phyloP scores from a whole-genome alignment of 2,888 invertebrate genomes.

The Seladonia tumulorum region DNA sequence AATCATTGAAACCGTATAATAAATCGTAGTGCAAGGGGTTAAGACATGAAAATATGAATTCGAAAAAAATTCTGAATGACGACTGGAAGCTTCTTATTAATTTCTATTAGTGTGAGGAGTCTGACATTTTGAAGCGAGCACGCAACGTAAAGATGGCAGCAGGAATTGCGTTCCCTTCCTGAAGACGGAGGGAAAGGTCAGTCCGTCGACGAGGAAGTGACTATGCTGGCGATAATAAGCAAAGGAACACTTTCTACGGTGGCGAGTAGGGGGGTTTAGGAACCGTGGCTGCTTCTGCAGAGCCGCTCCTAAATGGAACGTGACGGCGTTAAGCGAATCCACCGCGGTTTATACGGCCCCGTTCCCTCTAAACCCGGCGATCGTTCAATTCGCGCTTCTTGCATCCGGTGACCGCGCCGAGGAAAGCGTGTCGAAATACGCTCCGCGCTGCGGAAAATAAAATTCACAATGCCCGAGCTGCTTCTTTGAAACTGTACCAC shows the following conservation, averaged over 20 bases:
- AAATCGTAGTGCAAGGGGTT: too few species aligned
- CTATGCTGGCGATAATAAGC: constrained; percentile 71
- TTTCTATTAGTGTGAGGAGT: neutral
- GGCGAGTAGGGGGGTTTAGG: constrained; percentile 30
- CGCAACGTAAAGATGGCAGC: constrained; percentile 23
- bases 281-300: constrained; percentile 37
- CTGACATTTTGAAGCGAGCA: neutral
- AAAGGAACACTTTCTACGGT: constrained; percentile 74
- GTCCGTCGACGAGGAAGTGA: constrained; percentile 77
- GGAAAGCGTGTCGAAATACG: constrained; percentile 67
- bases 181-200: constrained; percentile 79
- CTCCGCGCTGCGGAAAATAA: constrained; percentile 41
- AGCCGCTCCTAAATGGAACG: constrained; percentile 74
- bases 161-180: constrained; percentile 19
- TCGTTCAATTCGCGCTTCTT: constrained; percentile 43
- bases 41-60: neutral
- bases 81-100: too few species aligned
- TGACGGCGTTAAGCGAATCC: constrained; percentile 70
- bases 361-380: constrained; percentile 39
- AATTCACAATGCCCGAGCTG: constrained; percentile 23
- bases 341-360: constrained; percentile 50
- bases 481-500: neutral
- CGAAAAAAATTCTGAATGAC: too few species aligned
- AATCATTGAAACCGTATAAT: too few species aligned
- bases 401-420: constrained; percentile 33